phyloP scores from a whole-genome alignment of 2,797 vertebrate genomes.

The Xiphorhynchus erythropygius region DNA sequence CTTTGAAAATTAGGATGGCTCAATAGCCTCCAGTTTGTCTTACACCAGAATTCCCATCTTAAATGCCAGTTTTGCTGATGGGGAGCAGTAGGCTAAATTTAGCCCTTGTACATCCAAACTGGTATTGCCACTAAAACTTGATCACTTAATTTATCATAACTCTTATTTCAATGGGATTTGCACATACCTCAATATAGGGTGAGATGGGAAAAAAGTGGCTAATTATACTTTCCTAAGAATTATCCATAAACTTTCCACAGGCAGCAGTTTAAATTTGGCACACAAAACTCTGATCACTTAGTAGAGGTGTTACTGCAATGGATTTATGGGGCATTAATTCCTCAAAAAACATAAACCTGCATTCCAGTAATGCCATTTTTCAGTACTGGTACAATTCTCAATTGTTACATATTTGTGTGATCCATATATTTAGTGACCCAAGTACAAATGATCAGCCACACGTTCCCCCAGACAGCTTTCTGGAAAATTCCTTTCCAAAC shows the following conservation, averaged over 20 bases:
- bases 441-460: background rate
- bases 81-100: background rate
- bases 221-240: background rate
- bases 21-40: background rate
- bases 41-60: background rate
- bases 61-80: background rate
- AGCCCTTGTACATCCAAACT: background rate
- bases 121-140: background rate
- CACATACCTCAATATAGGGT: background rate
- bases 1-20: background rate
- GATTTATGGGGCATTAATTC: background rate
- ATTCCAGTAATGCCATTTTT: background rate
- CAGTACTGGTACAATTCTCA: background rate
- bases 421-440: background rate
- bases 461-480: background rate
- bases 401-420: background rate
- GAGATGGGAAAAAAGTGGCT: background rate
- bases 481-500: slow-evolving; percentile 9
- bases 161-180: background rate
- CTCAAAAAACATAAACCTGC: background rate
- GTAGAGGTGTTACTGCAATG: background rate
- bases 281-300: background rate
- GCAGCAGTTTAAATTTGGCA: background rate
- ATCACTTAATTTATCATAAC: background rate
- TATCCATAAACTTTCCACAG: background rate